Conservation (phyloP, 2,888 invertebrate species). For the Chrysolina haemoptera region DNA sequence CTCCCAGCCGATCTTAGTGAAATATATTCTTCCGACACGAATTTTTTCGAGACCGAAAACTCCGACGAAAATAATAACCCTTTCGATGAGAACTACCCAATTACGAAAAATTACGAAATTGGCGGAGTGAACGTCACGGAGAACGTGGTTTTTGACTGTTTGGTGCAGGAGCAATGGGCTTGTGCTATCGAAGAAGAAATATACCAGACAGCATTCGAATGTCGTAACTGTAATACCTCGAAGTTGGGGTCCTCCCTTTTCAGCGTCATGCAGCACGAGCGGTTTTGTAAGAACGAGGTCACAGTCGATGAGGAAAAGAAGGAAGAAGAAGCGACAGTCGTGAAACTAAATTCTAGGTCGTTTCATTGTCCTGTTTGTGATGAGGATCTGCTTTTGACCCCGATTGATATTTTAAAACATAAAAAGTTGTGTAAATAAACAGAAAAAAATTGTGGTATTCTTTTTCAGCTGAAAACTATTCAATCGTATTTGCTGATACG, state of each 20-base stretch:
- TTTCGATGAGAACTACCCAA: constrained; percentile 77
- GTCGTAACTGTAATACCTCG: constrained; percentile 79
- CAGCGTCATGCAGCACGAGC: constrained; percentile 83
- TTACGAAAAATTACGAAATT: constrained; percentile 77
- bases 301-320: constrained; percentile 55
- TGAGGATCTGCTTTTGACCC: constrained; percentile 78
- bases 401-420: constrained; percentile 90
- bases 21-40: constrained; percentile 73
- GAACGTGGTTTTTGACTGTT: constrained; percentile 85
- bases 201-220: constrained; percentile 79
- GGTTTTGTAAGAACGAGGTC: constrained; percentile 68
- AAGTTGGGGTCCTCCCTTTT: constrained; percentile 73
- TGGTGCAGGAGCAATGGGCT: constrained; percentile 81
- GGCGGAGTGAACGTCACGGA: constrained; percentile 89
- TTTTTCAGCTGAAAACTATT: neutral
- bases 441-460: neutral
- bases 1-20: constrained; percentile 88
- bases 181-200: constrained; percentile 75
- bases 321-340: constrained; percentile 56
- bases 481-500: too few species aligned
- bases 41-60: constrained; percentile 64
- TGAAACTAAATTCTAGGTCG: constrained; percentile 74
- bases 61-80: constrained; percentile 74
- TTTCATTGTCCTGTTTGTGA: constrained; percentile 84
- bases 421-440: constrained; percentile 72